Percentiles rank a stretch among this genome's conserved stretches.
These are phyloP conservation scores for Drepanosiphum platanoidis DNA, from an alignment of 2,888 invertebrate species.

Conservation along the genomic window DNA sequence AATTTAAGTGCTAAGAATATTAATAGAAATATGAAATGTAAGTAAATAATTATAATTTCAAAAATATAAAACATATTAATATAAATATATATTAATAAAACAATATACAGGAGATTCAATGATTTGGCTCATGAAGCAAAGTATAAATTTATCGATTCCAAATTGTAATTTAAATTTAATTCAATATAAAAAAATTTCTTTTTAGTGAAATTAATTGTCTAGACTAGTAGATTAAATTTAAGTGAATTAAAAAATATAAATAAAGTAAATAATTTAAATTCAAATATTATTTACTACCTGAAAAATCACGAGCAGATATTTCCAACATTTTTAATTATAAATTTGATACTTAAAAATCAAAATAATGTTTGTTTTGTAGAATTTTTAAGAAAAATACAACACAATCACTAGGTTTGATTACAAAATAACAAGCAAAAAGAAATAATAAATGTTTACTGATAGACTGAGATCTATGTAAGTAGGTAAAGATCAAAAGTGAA, in stretches of 20 bases:
- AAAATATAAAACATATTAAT: no score
- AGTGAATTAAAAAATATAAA: constrained; percentile 15
- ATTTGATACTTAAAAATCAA: neutral
- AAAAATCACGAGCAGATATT: constrained; percentile 48
- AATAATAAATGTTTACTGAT: neutral
- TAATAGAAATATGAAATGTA: no score
- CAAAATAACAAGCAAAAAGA: constrained; percentile 6
- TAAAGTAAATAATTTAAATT: neutral
- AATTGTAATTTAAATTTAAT: no score
- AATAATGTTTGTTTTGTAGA: neutral
- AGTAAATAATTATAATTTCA: no score
- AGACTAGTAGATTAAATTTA: no score
- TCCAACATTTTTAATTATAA: constrained; percentile 41
- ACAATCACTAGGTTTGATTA: neutral
- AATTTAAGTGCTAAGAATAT: no score
- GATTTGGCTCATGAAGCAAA: no score
- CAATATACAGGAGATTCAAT: no score
- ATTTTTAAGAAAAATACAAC: neutral
- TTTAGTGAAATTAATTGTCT: no score
- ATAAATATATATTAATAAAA: no score
- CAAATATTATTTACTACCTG: constrained; percentile 7
- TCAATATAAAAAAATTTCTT: no score
- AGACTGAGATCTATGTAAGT: neutral
- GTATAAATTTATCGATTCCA: no score
- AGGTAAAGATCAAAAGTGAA: constrained; percentile 16